phyloP scores from a whole-genome alignment of 2,797 vertebrate genomes.

The Tauraco hartlaubi region DNA sequence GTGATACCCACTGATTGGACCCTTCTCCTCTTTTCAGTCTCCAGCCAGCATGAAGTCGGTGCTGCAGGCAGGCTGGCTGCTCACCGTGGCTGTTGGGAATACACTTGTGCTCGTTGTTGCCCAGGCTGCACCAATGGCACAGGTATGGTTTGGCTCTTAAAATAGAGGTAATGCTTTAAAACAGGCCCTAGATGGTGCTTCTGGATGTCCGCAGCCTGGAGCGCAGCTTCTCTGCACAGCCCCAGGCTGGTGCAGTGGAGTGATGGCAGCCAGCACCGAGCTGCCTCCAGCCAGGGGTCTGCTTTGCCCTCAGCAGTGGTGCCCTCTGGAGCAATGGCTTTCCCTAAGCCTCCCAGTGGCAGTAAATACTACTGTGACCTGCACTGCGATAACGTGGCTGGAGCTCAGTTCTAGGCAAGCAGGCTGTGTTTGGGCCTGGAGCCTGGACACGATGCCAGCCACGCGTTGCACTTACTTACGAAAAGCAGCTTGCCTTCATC shows the following conservation, averaged over 20 bases:
- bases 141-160: slow-evolving; percentile 83
- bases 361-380: background rate
- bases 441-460: background rate
- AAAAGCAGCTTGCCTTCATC: background rate
- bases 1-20: background rate
- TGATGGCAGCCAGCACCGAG: background rate
- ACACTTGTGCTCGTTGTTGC: slow-evolving; percentile 95
- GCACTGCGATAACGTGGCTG: fast-evolving
- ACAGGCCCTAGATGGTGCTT: background rate
- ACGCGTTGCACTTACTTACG: fast-evolving
- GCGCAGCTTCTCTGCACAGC: background rate
- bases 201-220: background rate
- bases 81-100: slow-evolving; percentile 95
- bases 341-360: background rate
- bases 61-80: slow-evolving; percentile 95
- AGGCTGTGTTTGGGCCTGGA: background rate
- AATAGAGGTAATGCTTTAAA: background rate
- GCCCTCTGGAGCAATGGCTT: background rate
- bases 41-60: slow-evolving; percentile 97
- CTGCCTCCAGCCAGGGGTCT: background rate
- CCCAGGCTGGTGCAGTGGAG: background rate
- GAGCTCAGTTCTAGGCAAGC: background rate
- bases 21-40: slow-evolving; percentile 81
- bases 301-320: background rate
- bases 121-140: slow-evolving; percentile 90